A percentile compares a stretch with the other conserved stretches of the same genome.
Conservation (phyloP, 2,888 invertebrate genomes). For the Tricholauxania praeusta region DNA sequence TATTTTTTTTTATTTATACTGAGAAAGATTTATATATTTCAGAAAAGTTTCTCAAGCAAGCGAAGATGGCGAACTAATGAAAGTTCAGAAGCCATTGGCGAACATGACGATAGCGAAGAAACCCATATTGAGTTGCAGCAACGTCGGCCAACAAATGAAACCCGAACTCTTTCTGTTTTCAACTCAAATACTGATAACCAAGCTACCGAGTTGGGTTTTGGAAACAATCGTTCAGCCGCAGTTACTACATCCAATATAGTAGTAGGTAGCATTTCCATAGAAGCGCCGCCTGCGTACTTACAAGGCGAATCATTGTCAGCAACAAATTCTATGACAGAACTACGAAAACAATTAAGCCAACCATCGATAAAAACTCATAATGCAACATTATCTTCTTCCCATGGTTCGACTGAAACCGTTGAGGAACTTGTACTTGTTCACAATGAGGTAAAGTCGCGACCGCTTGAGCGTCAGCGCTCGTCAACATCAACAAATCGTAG, state of each 20-base stretch:
- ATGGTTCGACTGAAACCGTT: conserved; percentile 60
- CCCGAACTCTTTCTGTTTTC: conserved; percentile 55
- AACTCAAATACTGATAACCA: conserved; percentile 49
- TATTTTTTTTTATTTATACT: conserved; percentile 1
- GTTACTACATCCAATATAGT: conserved; percentile 63
- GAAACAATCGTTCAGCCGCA: conserved; percentile 56
- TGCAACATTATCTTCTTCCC: conserved; percentile 44
- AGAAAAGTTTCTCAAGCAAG: conserved; percentile 64
- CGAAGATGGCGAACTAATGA: conserved; percentile 47
- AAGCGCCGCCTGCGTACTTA: conserved; percentile 64
- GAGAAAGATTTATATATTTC: conserved; percentile 18
- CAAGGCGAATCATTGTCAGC: conserved; percentile 54
- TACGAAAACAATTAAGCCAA: conserved; percentile 36
- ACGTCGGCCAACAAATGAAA: conserved; percentile 44
- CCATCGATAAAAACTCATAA: background rate
- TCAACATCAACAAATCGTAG: conserved; percentile 53
- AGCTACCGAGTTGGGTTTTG: conserved; percentile 40
- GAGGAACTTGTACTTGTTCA: conserved; percentile 60
- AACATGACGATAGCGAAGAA: conserved; percentile 45
- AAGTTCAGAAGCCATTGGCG: conserved; percentile 39
- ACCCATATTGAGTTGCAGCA: conserved; percentile 52
- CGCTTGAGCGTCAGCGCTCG: conserved; percentile 63
- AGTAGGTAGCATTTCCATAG: conserved; percentile 66
- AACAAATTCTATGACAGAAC: conserved; percentile 46
- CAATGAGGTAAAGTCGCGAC: conserved; percentile 51